Percentiles rank a stretch among this genome's conserved stretches.
Evolutionary conservation across 2,888 invertebrate genomes (phyloP).

Genomic region (Drosophila hamatofila): DNA sequence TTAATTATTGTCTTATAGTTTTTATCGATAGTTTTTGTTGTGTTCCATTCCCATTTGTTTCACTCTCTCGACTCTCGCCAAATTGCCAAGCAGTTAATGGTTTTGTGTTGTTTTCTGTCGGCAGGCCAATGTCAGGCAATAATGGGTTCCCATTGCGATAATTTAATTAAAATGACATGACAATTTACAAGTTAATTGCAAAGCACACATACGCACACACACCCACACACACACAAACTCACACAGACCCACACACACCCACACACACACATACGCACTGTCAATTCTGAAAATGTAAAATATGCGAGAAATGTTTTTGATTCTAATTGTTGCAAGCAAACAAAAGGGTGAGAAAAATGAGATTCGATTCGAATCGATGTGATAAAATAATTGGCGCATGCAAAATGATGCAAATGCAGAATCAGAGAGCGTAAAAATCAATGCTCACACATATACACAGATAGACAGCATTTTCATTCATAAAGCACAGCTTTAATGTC

Average conservation of each 20-base stretch:
- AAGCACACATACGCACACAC: conserved; percentile 14
- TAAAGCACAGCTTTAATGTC: too few species aligned
- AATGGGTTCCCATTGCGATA: conserved; percentile 35
- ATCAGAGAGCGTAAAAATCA: conserved; percentile 57
- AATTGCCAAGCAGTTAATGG: not conserved
- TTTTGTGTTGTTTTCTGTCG: not conserved
- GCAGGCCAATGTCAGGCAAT: conserved; percentile 20
- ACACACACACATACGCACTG: conserved; percentile 9
- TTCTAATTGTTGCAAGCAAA: conserved; percentile 23
- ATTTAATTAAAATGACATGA: conserved; percentile 67
- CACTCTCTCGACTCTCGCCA: not conserved
- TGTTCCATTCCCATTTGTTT: too few species aligned
- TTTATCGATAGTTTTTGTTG: not conserved
- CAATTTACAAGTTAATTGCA: conserved; percentile 58
- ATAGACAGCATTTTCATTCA: too few species aligned
- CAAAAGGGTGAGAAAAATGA: conserved; percentile 10
- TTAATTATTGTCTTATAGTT: not conserved
- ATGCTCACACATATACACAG: not conserved
- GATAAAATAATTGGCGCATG: conserved; percentile 32
- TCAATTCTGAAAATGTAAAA: not conserved
- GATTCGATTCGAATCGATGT: conserved; percentile 9
- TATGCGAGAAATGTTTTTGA: conserved; percentile 27
- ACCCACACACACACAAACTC: conserved; percentile 8
- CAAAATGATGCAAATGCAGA: conserved; percentile 17
- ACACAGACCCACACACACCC: too few species aligned